phyloP scores from a whole-genome alignment of 2,888 invertebrate genomes.

The Pteria penguin region DNA sequence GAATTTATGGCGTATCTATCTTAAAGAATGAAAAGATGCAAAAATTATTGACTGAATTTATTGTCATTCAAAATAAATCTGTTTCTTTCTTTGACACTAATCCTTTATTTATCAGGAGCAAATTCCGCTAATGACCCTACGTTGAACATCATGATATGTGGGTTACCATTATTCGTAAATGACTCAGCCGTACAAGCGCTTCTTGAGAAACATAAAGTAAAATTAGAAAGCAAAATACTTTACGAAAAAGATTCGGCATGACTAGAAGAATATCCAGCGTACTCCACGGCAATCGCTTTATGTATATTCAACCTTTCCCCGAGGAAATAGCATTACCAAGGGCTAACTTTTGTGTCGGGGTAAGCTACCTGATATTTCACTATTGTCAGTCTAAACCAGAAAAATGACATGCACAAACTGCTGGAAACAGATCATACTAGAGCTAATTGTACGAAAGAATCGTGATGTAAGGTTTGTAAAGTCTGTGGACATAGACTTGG shows the following conservation, averaged over 20 bases:
- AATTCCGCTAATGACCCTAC: too few relatives aligned
- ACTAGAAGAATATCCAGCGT: background rate
- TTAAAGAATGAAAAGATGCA: too few relatives aligned
- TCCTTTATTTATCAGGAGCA: too few relatives aligned
- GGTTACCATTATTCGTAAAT: too few relatives aligned
- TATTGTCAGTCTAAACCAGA: background rate
- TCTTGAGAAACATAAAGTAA: too few relatives aligned
- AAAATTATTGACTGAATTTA: too few relatives aligned
- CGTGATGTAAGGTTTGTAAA: background rate
- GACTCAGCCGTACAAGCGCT: too few relatives aligned
- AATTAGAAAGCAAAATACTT: background rate
- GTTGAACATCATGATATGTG: too few relatives aligned
- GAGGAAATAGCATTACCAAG: background rate
- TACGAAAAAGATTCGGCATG: background rate
- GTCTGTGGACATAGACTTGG: background rate
- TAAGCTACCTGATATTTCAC: background rate
- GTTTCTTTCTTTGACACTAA: too few relatives aligned
- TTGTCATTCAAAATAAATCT: too few relatives aligned
- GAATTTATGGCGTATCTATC: too few relatives aligned
- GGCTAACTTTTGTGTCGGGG: background rate
- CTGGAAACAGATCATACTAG: background rate
- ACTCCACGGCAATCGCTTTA: background rate
- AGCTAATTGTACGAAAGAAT: background rate
- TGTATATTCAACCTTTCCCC: background rate
- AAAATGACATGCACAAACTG: background rate